These are phyloP conservation scores for Actenoides lindsayi DNA, from an alignment of 2,113 vertebrate genomes.

Conservation along the genomic window DNA sequence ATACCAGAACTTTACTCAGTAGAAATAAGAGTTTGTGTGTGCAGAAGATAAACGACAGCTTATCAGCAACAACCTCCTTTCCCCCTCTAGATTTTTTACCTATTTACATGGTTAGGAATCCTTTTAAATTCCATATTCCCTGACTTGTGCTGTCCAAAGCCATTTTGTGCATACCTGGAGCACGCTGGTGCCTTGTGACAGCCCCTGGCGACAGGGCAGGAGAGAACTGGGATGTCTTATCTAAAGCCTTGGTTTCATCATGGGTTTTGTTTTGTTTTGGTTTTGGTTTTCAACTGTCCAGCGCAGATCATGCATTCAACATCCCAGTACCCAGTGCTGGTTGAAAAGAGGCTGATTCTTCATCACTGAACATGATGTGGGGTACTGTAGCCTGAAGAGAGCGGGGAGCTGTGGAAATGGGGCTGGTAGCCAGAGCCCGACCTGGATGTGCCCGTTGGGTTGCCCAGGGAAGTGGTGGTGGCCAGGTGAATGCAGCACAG, in stretches of 20 bases:
- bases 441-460: fast-evolving
- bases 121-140: not conserved
- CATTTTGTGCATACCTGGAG: not conserved
- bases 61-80: not conserved
- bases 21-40: not conserved
- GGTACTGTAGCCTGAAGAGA: not conserved
- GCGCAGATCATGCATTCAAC: not conserved
- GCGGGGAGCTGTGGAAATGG: not conserved
- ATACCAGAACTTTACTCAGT: not conserved
- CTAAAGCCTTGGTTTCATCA: not conserved
- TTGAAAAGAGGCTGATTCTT: not conserved
- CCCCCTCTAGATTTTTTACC: not conserved
- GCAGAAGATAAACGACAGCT: not conserved
- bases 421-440: not conserved
- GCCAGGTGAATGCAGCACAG: fast-evolving
- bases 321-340: not conserved
- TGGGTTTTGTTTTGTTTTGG: not conserved
- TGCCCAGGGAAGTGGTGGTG: not conserved
- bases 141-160: not conserved
- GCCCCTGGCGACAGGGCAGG: not conserved
- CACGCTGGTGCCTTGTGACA: not conserved
- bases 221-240: not conserved
- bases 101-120: not conserved
- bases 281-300: not conserved
- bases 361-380: not conserved